Evolutionary conservation across 2,888 invertebrate species (phyloP), one percentile per base, ranked within the genome.

Genomic region (Orchesella flavescens): DNA sequence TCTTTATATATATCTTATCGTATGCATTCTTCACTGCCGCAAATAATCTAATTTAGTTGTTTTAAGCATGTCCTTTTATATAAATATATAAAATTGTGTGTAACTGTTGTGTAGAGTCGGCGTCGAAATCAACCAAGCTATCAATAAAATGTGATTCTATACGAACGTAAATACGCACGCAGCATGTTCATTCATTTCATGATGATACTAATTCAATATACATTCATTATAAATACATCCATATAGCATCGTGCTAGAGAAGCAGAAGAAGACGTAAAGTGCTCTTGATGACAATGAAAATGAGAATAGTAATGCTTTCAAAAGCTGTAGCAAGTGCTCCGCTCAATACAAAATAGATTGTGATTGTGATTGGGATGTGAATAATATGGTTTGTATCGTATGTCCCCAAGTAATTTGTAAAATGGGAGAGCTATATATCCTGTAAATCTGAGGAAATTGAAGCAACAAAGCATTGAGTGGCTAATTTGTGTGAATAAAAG

Each of bases 401-500:
- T n/a, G n/a, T n/a, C n/a, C n/a, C n/a, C n/a, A n/a, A n/a, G 71
- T 57, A 72, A 72, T 55, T 72, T 72, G 71, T 72, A 55, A 55
- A 72, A 72, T 55, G 55, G 53, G 71, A 49, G 61, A 63, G 57
- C 71, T 72, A 23, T 63, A 5, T 19, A 17, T 55, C 55, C 57
- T 13, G 46, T 34, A 34, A 55, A 53, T 72, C 59, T 21, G 17
- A 55, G 71, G 71, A 72, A 55, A 55, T 55, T 72, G 57, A 13
- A 55, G 57, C 24, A 19, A 55, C 44, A 24, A 61, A 19, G 65
- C 72, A 63, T 23, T 72, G 80, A 80, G 71, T 79, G 66, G 55
- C 75, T 71, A 72, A 71, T 80, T 63, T 65, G 77, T 68, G 80
- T 80, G 63, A 80, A 80, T 80, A 72, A 80, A 72, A 65, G 59